phyloP scores from a whole-genome alignment of 1,140 invertebrate genomes.

The Hylyphantes graminicola region DNA sequence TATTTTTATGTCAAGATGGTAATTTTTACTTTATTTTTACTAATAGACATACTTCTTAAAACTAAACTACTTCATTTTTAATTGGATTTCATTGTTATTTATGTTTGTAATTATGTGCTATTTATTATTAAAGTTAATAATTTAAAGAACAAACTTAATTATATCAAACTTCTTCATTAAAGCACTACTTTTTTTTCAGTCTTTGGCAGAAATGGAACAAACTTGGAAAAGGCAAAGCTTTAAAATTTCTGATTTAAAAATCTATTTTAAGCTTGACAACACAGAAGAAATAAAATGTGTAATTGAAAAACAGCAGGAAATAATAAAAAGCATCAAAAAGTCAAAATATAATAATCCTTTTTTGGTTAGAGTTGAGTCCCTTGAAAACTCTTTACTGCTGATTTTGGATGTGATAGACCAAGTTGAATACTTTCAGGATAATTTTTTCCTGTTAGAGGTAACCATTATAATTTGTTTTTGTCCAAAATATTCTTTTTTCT shows the following conservation, averaged over 20 bases:
- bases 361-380: conserved; percentile 80
- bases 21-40: background rate
- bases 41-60: background rate
- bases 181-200: conserved; percentile 63
- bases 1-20: background rate
- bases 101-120: too few relatives aligned
- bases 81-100: background rate
- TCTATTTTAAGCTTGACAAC: conserved; percentile 73
- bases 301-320: conserved; percentile 80
- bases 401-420: conserved; percentile 83
- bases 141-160: too few relatives aligned
- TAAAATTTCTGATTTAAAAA: conserved; percentile 78
- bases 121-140: too few relatives aligned
- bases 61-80: background rate
- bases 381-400: conserved; percentile 82
- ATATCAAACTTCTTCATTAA: background rate
- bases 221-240: conserved; percentile 78
- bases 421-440: conserved; percentile 79
- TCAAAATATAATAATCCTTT: conserved; percentile 88
- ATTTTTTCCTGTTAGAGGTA: conserved; percentile 83
- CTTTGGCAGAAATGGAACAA: conserved; percentile 76
- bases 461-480: background rate
- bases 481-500: background rate
- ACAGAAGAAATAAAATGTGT: conserved; percentile 79
- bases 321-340: conserved; percentile 84